phyloP scores from a whole-genome alignment of 2,797 vertebrate species.

The Poliocrania exsul region DNA sequence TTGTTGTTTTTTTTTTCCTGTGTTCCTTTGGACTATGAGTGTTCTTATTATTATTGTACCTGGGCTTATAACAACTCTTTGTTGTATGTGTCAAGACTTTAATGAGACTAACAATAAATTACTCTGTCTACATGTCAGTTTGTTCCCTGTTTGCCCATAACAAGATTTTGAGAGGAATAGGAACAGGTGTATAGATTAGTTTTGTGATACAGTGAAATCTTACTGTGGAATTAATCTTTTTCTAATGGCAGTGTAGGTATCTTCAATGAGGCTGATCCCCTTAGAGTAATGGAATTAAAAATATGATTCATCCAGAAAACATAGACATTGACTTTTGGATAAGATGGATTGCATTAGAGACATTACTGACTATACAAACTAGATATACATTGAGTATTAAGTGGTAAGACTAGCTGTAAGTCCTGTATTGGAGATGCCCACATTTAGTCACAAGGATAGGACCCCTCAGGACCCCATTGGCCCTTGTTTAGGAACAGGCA shows the following conservation, averaged over 20 bases:
- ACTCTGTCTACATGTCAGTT: background rate
- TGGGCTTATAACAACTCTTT: background rate
- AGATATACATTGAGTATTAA: background rate
- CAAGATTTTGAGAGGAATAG: background rate
- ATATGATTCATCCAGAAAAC: background rate
- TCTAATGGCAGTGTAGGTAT: background rate
- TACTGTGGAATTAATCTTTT: background rate
- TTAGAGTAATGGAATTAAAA: background rate
- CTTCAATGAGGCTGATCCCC: background rate
- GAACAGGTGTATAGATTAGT: background rate
- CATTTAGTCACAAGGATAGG: background rate
- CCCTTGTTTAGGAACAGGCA: background rate
- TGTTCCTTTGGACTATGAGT: background rate
- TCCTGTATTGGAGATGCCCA: background rate
- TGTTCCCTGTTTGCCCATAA: background rate
- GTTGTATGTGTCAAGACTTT: background rate
- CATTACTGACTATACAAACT: background rate
- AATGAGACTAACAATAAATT: background rate
- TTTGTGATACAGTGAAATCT: background rate
- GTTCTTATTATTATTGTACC: background rate
- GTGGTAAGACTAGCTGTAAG: background rate
- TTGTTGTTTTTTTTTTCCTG: rapidly evolving
- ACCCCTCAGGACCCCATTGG: background rate
- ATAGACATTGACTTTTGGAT: background rate
- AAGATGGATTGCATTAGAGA: background rate